Conservation (phyloP, 2,113 vertebrate genomes). For the Orthonyx spaldingii region DNA sequence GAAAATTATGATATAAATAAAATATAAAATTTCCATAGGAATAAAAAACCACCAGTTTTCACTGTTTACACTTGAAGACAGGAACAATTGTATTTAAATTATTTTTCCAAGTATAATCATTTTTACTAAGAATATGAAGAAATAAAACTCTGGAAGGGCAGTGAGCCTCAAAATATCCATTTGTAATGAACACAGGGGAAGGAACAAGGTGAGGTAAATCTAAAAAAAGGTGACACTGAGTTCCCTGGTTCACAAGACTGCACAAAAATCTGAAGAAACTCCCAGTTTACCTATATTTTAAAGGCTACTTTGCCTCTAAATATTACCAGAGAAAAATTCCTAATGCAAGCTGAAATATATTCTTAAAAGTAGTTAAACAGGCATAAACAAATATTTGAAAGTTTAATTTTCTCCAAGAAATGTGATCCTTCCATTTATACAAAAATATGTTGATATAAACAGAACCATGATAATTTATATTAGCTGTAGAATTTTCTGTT, state of each 20-base stretch:
- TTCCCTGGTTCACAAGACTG: not conserved
- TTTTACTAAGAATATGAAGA: not conserved
- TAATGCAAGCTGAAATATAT: not conserved
- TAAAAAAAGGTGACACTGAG: not conserved
- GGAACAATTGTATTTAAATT: not conserved
- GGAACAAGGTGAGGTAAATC: not conserved
- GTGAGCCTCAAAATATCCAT: not conserved
- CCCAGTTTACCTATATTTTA: not conserved
- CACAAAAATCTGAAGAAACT: not conserved
- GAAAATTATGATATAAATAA: not conserved
- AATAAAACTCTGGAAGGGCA: not conserved
- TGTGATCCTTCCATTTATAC: not conserved
- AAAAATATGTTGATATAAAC: not conserved
- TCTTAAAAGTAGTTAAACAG: not conserved
- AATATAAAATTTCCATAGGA: not conserved
- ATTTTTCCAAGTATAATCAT: not conserved
- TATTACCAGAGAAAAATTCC: not conserved
- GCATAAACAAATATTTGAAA: not conserved
- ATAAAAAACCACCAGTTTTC: not conserved
- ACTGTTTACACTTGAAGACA: not conserved
- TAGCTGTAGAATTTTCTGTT: not conserved
- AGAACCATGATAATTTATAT: not conserved
- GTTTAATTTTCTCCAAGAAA: not conserved
- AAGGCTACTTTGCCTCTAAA: not conserved
- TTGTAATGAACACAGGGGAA: not conserved